These are phyloP conservation scores for Nemopilema nomurai DNA, from an alignment of 30 jellyfish, hydroid and myxozoan genomes.

Conservation along the genomic window DNA sequence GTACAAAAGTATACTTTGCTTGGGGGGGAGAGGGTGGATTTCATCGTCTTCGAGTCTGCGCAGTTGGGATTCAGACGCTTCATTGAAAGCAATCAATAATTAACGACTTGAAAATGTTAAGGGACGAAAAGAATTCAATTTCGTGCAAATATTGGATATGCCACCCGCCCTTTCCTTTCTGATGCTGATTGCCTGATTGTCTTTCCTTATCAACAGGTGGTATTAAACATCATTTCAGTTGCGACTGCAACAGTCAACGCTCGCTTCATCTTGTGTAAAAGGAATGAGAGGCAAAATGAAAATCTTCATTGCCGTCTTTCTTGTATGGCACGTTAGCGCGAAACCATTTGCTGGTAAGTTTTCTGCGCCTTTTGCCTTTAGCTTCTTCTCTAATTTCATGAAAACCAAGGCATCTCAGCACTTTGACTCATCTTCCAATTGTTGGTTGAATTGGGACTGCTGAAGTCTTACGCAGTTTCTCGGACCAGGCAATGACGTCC, in stretches of 20 bases:
- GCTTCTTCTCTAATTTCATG: background rate
- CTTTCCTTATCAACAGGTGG: conserved; percentile 43
- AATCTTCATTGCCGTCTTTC: conserved; percentile 10
- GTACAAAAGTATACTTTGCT: no score
- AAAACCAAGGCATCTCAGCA: background rate
- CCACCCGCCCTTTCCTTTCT: conserved; percentile 61
- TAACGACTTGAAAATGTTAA: background rate
- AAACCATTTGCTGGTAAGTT: conserved; percentile 61
- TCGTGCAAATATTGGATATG: conserved; percentile 11
- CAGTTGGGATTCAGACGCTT: background rate
- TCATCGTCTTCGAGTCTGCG: background rate
- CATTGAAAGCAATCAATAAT: conserved; percentile 20
- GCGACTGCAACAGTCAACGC: background rate
- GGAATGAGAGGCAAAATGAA: conserved; percentile 27
- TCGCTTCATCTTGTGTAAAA: background rate
- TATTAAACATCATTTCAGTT: background rate
- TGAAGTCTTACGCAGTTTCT: background rate
- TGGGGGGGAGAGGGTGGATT: no score
- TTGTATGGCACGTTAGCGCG: conserved; percentile 61
- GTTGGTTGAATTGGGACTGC: background rate
- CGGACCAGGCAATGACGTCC: no score
- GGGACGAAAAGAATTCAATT: background rate
- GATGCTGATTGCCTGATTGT: conserved; percentile 38
- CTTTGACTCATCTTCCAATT: background rate
- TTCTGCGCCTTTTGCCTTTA: background rate